Evolutionary conservation across 2,888 invertebrate species (phyloP).

Genomic region (Eucera pruinosa): DNA sequence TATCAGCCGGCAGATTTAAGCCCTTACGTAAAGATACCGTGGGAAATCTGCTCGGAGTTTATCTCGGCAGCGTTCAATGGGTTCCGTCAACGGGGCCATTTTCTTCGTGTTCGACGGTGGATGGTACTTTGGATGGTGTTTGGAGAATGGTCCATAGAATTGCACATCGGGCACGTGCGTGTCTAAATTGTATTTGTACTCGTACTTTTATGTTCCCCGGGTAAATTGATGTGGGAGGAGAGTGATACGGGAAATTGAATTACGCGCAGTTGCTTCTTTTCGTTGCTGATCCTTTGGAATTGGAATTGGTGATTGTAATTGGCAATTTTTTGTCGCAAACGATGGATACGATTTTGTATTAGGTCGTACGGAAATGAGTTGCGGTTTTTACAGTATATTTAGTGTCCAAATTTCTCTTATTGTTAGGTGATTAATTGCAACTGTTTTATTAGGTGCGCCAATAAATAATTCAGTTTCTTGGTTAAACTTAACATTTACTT

Average conservation of each 20-base stretch:
- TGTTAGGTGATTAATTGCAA: too few relatives aligned
- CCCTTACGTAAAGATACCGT: constrained; percentile 60
- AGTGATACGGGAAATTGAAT: background rate
- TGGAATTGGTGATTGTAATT: background rate
- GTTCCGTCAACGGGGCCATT: constrained; percentile 22
- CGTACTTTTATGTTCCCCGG: background rate
- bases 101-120: constrained; percentile 21
- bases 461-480: too few relatives aligned
- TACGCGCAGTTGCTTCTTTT: background rate
- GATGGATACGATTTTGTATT: background rate
- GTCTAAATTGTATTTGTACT: background rate
- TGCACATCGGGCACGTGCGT: background rate
- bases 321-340: background rate
- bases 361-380: too few relatives aligned
- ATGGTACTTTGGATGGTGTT: background rate
- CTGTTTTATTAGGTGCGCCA: too few relatives aligned
- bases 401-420: too few relatives aligned
- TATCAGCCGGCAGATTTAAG: constrained; percentile 65
- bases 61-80: constrained; percentile 42
- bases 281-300: background rate
- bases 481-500: too few relatives aligned
- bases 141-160: background rate
- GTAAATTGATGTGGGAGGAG: background rate
- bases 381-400: too few relatives aligned
- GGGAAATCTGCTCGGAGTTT: constrained; percentile 39